Evolutionary conservation across 1,140 invertebrate genomes (phyloP), one percentile per base, ranked within the genome.

Genomic region (Harlomillsia oculata): DNA sequence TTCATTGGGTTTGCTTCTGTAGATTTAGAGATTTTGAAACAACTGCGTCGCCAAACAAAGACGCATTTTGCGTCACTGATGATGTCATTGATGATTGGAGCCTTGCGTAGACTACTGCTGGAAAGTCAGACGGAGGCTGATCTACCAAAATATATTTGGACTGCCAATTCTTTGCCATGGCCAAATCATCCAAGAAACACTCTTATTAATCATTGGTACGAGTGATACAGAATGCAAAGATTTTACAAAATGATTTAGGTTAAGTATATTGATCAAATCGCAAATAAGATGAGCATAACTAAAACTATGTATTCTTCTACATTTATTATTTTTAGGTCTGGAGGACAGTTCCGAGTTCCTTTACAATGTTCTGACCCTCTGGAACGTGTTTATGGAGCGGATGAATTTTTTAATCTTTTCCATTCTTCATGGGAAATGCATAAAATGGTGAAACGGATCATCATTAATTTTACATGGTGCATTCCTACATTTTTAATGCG

Each of bases 171-270:
- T 1, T 50, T 62, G 0, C 59, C 59, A 0, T 56, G 53, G 50
- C 59, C 59, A 26, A 26, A 43, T 20, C 59, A 62, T 49, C 59
- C 59, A 5, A 29, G 56, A 28, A 44, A 43, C 32, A 56, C 21
- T 5, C 41, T 62, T 25, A 48, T 49, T 13, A 62, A 62, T 49
- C 59, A 62, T 21, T 62, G 59, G 59, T 51, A 57, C 2, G 28
- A 29, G n/a, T 16, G 2, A 39, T 37, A n/a, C 13, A 18, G 32
- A 34, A 8, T 34, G 23, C 8, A 20, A 29, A 32, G 9, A 45
- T 9, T 16, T 11, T 40, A 20, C 20, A 16, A 18, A 40, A 40
- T 40, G 18, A n/a, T 18, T 11, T 20, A 40, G 6, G 13, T 40
- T 8, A 5, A n/a, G 6, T 40, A 6, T 8, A n/a, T 18, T 5